These are phyloP conservation scores for Toxotes lorentzi DNA, from an alignment of 2,797 vertebrate genomes.

Conservation along the genomic window DNA sequence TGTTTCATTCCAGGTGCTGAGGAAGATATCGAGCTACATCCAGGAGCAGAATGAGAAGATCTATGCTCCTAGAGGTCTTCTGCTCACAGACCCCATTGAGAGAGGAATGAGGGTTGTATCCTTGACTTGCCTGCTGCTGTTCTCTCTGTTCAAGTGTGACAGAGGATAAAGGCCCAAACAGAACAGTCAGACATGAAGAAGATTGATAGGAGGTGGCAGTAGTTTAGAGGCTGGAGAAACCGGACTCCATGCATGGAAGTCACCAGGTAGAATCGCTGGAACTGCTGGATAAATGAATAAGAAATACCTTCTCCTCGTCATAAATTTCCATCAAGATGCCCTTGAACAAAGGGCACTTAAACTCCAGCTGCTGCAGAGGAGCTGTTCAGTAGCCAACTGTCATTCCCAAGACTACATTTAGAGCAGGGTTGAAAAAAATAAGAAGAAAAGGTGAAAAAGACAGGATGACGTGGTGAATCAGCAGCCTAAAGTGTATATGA, in stretches of 20 bases:
- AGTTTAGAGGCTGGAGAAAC: slow-evolving; percentile 5
- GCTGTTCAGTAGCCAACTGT: slow-evolving; percentile 28
- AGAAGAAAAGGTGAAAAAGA: slow-evolving; percentile 28
- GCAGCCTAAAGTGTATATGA: background rate
- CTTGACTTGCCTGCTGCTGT: slow-evolving; percentile 74
- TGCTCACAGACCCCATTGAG: slow-evolving; percentile 96
- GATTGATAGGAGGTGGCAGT: slow-evolving; percentile 11
- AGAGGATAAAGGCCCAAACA: background rate
- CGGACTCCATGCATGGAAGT: slow-evolving; percentile 3
- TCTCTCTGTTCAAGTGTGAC: slow-evolving; percentile 4
- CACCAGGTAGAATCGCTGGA: slow-evolving; percentile 25
- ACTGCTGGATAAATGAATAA: slow-evolving; percentile 14
- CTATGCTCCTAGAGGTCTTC: slow-evolving; percentile 93
- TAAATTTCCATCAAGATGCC: slow-evolving; percentile 42
- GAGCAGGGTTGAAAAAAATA: slow-evolving; percentile 23
- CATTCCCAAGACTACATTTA: slow-evolving; percentile 14
- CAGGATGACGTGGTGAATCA: slow-evolving; percentile 15
- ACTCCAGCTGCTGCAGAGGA: slow-evolving; percentile 43
- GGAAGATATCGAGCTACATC: slow-evolving; percentile 96
- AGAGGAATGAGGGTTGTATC: slow-evolving; percentile 99
- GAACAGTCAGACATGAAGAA: slow-evolving; percentile 4
- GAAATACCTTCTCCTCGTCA: slow-evolving; percentile 21
- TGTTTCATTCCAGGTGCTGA: slow-evolving; percentile 89
- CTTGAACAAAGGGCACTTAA: slow-evolving; percentile 42
- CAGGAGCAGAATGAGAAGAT: slow-evolving; percentile 99